phyloP scores from a whole-genome alignment of 2,888 invertebrate genomes.

The Rhingia rostrata region DNA sequence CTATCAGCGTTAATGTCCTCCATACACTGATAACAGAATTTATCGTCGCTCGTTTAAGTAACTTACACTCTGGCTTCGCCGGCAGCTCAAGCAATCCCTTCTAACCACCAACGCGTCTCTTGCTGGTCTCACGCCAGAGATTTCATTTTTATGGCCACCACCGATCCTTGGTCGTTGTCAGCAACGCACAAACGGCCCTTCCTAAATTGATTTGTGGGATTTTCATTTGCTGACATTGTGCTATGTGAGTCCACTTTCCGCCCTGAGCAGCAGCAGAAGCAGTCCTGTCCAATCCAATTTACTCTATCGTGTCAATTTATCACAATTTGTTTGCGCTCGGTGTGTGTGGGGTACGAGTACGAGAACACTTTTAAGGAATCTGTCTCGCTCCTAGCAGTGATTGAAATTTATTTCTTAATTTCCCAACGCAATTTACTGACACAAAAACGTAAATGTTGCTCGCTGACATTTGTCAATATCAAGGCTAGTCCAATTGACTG shows the following conservation, averaged over 20 bases:
- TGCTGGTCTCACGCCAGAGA: conserved; percentile 39
- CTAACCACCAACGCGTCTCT: conserved; percentile 31
- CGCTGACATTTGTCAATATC: conserved; percentile 59
- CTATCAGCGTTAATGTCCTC: conserved; percentile 68
- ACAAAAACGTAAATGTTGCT: conserved; percentile 44
- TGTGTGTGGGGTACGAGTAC: conserved; percentile 6
- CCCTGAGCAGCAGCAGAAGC: conserved; percentile 41
- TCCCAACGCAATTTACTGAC: conserved; percentile 77
- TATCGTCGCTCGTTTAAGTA: conserved; percentile 51
- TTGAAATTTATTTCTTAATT: conserved; percentile 83
- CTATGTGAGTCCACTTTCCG: conserved; percentile 39
- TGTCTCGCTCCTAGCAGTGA: conserved; percentile 62
- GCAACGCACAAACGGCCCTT: conserved; percentile 15
- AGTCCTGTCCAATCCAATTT: conserved; percentile 79
- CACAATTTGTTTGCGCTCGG: conserved; percentile 79
- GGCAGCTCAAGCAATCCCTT: conserved; percentile 9
- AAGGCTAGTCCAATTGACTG: conserved; percentile 59
- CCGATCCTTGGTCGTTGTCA: conserved; percentile 39
- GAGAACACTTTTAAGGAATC: background rate
- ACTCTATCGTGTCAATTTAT: conserved; percentile 81
- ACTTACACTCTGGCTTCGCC: conserved; percentile 19
- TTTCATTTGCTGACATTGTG: conserved; percentile 66
- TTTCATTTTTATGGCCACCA: conserved; percentile 62
- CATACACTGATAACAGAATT: conserved; percentile 66
- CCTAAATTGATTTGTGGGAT: conserved; percentile 71